These are phyloP conservation scores for Clarias fuscus DNA, from an alignment of 2,797 vertebrate species.

Conservation along the genomic window DNA sequence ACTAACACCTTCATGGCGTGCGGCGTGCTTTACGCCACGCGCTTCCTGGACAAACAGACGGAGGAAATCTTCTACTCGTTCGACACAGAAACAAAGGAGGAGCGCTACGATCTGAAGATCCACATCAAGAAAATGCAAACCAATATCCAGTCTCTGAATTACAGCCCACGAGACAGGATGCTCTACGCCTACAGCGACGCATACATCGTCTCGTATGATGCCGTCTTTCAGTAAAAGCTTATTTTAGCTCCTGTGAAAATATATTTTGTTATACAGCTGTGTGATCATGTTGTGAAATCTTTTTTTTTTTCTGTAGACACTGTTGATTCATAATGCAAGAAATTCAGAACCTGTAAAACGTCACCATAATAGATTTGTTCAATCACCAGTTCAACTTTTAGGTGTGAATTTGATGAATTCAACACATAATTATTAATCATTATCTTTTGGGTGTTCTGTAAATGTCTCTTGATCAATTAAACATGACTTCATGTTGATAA, in stretches of 20 bases:
- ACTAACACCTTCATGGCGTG: slow-evolving; percentile 76
- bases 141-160: slow-evolving; percentile 56
- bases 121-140: slow-evolving; percentile 66
- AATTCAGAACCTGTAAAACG: too few species aligned
- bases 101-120: slow-evolving; percentile 67
- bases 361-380: too few species aligned
- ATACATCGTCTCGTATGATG: slow-evolving; percentile 36
- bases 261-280: background rate
- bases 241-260: background rate
- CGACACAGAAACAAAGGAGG: slow-evolving; percentile 64
- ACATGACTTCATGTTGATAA: too few species aligned
- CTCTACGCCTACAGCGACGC: slow-evolving; percentile 48
- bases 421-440: too few species aligned
- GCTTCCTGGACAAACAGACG: slow-evolving; percentile 53
- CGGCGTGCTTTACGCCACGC: slow-evolving; percentile 73
- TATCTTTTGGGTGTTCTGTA: too few species aligned
- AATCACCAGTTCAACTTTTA: too few species aligned
- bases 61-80: slow-evolving; percentile 78
- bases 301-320: too few species aligned
- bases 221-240: slow-evolving; percentile 23
- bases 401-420: too few species aligned
- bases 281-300: too few species aligned
- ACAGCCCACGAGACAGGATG: slow-evolving; percentile 43
- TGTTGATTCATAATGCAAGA: too few species aligned
- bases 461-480: too few species aligned